Base-by-base conservation (phyloP, 2,113 vertebrate genomes). In the Nesoenas mayeri region DNA sequence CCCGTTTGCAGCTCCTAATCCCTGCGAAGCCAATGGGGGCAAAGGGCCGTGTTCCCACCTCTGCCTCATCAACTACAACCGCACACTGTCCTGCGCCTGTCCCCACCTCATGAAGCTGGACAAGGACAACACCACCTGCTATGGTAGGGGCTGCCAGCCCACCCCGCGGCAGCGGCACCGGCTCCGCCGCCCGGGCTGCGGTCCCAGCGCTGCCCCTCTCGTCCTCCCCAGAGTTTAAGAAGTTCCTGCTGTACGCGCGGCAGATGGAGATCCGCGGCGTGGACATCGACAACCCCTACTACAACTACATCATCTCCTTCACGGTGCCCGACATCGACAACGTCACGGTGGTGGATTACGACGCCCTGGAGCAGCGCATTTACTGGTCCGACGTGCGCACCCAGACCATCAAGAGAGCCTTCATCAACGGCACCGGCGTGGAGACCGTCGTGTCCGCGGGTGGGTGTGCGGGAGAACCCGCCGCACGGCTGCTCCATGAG, bases 291-390 rank as follows among this genome's bases (percentile, higher is more conserved):
- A 99, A 99, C 95, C 99, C 99, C 3, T 99, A 99, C 97, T 99
- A 99, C 98, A 99, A 99, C 97, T 99, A 99, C 97, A 99, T 99
- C 96, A 99, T 99, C 98, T 99, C 99, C 91, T 99, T 99, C 98
- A 99, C 99, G 3, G 99, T 99, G 94, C 99, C 99, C 0, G 99
- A 99, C 95, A 99, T 99, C 0, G 99, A 99, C 96, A 99, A 99
- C 0, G 99, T 99, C 92, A 99, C 99, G 0, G 99, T 99, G 87
- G 98, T 99, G 93, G 99, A 99, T 97, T 99, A 99, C 1, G 99
- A 99, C 0, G 99, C 99, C 8, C 42, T 98, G 8, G 99, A 99
- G 97, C 98, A 99, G 81, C 98, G 99, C 2, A 99, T 99, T 84
- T 99, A 99, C 97, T 99, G 99, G 99, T 99, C 99, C 0, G 99